Evolutionary conservation across 2,113 vertebrate species (phyloP).

Genomic region (Prionailurus bengalensis): DNA sequence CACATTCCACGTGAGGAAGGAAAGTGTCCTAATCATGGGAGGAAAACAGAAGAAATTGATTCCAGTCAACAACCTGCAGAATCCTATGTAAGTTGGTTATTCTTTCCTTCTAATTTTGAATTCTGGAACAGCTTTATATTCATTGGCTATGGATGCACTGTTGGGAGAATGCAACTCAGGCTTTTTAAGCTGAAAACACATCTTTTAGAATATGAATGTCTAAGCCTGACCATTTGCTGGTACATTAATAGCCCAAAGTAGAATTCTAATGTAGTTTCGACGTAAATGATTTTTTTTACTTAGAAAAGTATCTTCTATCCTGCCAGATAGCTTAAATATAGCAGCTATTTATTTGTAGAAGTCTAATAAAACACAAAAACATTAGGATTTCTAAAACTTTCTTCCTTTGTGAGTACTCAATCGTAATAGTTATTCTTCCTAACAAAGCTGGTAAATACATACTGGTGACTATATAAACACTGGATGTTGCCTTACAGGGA

Average conservation of each 20-base stretch:
- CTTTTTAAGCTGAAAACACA: neutral
- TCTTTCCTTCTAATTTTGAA: neutral
- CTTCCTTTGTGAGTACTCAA: neutral
- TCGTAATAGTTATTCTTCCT: neutral
- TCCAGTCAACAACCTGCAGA: slow-evolving; percentile 77
- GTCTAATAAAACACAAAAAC: slow-evolving; percentile 1
- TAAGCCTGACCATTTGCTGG: neutral
- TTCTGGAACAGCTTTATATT: neutral
- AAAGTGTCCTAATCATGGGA: slow-evolving; percentile 93
- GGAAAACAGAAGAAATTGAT: slow-evolving; percentile 87
- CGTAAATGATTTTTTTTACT: neutral
- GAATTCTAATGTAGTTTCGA: slow-evolving; percentile 18
- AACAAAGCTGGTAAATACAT: neutral
- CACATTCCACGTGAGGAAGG: slow-evolving; percentile 97
- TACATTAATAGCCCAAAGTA: neutral
- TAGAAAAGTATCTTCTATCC: slow-evolving; percentile 10
- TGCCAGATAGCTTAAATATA: neutral
- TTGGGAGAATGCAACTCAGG: neutral
- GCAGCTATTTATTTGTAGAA: slow-evolving; percentile 12
- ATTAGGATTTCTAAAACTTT: neutral
- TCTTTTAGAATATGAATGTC: neutral
- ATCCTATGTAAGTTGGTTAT: slow-evolving; percentile 82
- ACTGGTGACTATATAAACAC: neutral
- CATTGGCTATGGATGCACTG: neutral
- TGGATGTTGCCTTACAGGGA: neutral